A percentile compares a stretch with the other conserved stretches of the same genome.
Conservation (phyloP, 2,888 invertebrate species). For the Dexiosoma caninum region DNA sequence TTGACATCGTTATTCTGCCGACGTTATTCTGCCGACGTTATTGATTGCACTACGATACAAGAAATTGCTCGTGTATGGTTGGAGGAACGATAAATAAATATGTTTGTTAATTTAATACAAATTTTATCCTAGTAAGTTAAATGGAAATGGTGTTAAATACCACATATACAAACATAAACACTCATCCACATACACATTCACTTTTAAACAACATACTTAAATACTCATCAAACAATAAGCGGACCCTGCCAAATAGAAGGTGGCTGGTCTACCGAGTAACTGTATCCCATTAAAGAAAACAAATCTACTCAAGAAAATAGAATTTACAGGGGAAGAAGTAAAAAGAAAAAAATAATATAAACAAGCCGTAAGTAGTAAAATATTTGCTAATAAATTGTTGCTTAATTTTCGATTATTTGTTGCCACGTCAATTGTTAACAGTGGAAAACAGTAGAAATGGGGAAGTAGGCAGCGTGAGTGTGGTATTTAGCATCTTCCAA, state of each 20-base stretch:
- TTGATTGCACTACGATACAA: too few relatives aligned
- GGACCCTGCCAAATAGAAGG: not conserved
- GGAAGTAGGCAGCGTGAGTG: not conserved
- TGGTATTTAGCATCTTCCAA: not conserved
- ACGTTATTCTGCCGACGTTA: too few relatives aligned
- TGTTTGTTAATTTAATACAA: too few relatives aligned
- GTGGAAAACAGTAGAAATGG: not conserved
- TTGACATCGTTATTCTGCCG: too few relatives aligned
- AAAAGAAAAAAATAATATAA: not conserved
- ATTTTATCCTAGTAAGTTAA: too few relatives aligned
- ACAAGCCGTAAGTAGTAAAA: not conserved
- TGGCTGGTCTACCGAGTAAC: not conserved
- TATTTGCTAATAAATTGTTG: slow-evolving; percentile 58
- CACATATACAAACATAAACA: not conserved
- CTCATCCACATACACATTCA: not conserved
- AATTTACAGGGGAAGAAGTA: not conserved
- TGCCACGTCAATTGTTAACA: slow-evolving; percentile 20
- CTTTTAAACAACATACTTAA: not conserved
- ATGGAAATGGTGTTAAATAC: slow-evolving; percentile 1
- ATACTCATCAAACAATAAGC: not conserved
- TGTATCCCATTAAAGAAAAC: not conserved
- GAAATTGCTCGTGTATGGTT: too few relatives aligned
- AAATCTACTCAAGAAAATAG: not conserved
- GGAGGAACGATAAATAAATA: too few relatives aligned
- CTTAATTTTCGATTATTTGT: slow-evolving; percentile 58